Conservation (phyloP, 2,888 invertebrate species). For the Rhyacophila evoluta region DNA sequence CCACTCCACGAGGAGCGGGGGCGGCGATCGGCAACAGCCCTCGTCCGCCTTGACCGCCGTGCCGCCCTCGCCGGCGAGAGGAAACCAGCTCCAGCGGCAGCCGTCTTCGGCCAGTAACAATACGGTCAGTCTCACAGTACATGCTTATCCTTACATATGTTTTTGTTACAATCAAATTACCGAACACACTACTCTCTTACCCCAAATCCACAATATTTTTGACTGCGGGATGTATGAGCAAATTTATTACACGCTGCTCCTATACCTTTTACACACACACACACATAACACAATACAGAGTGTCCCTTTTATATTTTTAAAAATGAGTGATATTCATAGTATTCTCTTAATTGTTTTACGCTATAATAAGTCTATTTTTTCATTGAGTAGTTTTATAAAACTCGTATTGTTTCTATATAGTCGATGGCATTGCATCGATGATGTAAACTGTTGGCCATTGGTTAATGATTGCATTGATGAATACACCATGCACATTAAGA, state of each 20-base stretch:
- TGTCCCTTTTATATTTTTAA: neutral
- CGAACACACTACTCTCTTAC: neutral
- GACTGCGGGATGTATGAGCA: neutral
- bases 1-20: slow-evolving; percentile 36
- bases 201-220: neutral
- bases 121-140: slow-evolving; percentile 16
- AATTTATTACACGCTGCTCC: neutral
- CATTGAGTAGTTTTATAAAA: no score
- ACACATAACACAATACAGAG: neutral
- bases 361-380: no score
- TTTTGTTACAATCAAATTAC: neutral
- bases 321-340: no score
- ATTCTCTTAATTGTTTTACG: no score
- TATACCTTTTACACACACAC: no score
- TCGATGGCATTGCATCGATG: no score
- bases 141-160: neutral
- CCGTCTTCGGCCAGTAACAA: neutral
- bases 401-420: no score
- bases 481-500: no score
- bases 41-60: slow-evolving; percentile 37
- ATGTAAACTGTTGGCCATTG: no score
- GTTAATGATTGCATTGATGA: no score
- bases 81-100: slow-evolving; percentile 54
- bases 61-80: slow-evolving; percentile 32
- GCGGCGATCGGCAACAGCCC: slow-evolving; percentile 32